Conservation (phyloP, 2,888 invertebrate genomes). For the Calameuta pallipes region DNA sequence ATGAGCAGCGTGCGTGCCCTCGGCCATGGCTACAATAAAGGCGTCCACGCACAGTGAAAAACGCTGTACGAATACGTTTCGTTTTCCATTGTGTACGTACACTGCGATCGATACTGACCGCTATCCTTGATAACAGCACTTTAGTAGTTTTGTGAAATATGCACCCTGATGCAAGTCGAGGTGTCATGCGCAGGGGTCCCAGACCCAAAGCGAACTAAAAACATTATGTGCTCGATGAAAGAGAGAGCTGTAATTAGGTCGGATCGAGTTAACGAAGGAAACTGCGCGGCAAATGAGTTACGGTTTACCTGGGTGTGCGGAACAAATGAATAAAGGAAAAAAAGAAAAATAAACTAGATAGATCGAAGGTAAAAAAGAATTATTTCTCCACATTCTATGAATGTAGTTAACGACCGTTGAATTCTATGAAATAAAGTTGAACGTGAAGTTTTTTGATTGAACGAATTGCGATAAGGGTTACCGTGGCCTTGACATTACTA, state of each 20-base stretch:
- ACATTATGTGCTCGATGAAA: background rate
- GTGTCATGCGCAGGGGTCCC: background rate
- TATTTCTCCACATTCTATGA: background rate
- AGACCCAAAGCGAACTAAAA: background rate
- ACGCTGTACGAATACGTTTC: background rate
- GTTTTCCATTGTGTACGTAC: background rate
- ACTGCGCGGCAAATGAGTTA: background rate
- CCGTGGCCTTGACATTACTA: background rate
- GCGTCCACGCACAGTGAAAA: background rate
- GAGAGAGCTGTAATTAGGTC: background rate
- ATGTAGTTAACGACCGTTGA: background rate
- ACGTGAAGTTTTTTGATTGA: background rate
- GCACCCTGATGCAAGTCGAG: background rate
- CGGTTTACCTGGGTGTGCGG: background rate
- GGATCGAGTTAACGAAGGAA: background rate
- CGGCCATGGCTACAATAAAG: background rate
- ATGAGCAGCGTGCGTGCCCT: background rate
- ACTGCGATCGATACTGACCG: slow-evolving; percentile 23
- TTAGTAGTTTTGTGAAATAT: background rate
- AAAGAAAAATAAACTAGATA: background rate
- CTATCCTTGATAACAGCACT: background rate
- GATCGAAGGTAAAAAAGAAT: background rate
- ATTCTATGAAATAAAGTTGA: background rate
- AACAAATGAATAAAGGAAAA: background rate
- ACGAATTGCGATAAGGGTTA: background rate